Evolutionary conservation across 2,113 vertebrate genomes (phyloP), one percentile per base, ranked within the genome.

Genomic region (Neolamprologus devosi): DNA sequence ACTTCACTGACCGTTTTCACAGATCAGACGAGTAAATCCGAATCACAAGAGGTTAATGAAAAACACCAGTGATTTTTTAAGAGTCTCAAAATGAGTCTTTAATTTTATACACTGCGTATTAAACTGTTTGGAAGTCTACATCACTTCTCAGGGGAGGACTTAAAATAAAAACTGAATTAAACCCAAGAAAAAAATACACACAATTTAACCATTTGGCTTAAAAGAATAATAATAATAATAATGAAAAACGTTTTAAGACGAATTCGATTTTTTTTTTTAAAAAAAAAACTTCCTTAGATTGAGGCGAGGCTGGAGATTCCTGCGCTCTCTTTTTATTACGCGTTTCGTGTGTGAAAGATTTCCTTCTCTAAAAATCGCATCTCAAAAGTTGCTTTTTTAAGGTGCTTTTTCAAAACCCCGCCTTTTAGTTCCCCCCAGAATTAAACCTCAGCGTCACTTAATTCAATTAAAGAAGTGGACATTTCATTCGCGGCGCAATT

Each of bases 381-480:
- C 33, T 78, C 28, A 21, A 28, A 13, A 85, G 9, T 84, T 73
- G 10, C 4, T 12, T 70, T 9, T 60, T 30, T 6, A 28, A 35
- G 33, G 4, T 28, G 5, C 35, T 13, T 13, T 42, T 63, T 19
- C 2, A 65, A 45, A 60, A 42, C 70, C 40, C 13, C 16, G 30
- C 23, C 63, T 11, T 37, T 30, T 49, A 30, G 63, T 82, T 30
- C 23, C 63, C 6, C 40, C 8, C 63, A 16, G 9, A 7, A 45
- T 83, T 57, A 88, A 90, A 92, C 30, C 83, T 81, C 58, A 47
- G 42, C 89, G 60, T 65, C 60, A 21, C 83, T 70, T 54, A 14
- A 73, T n/a, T 84, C 10, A 80, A 60, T 87, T 88, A 88, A 65
- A 85, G 83, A 89, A 83, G 85, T 57, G 81, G 51, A 65, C 75